Conservation (phyloP, 2,888 invertebrate species). For the Dorcus hopei region DNA sequence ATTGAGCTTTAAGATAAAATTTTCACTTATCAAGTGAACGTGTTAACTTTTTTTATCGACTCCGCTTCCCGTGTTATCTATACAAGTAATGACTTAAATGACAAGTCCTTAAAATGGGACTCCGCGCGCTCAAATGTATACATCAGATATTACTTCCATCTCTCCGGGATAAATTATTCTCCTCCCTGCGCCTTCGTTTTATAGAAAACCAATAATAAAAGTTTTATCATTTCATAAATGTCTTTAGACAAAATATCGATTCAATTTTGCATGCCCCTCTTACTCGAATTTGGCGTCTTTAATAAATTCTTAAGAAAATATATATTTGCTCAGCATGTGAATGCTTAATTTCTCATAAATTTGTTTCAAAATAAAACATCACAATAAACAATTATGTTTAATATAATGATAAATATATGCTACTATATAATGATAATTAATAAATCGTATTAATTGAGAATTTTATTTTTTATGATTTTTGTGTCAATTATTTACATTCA, state of each 20-base stretch:
- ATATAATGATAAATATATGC: too few species aligned
- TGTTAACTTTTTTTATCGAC: constrained; percentile 33
- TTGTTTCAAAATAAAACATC: too few species aligned
- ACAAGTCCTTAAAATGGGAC: constrained; percentile 29
- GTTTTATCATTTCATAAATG: constrained; percentile 12
- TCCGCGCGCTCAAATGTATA: constrained; percentile 11
- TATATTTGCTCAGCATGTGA: too few species aligned
- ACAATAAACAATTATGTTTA: too few species aligned
- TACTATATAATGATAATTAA: too few species aligned
- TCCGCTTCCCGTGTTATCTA: constrained; percentile 33
- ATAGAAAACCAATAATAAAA: constrained; percentile 28
- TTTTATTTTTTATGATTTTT: too few species aligned
- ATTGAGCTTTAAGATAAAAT: constrained; percentile 27
- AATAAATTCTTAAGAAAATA: too few species aligned
- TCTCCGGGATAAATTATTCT: constrained; percentile 31
- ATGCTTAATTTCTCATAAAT: too few species aligned
- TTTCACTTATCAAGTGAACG: constrained; percentile 31
- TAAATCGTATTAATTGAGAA: too few species aligned
- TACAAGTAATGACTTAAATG: constrained; percentile 34
- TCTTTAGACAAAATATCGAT: constrained; percentile 1
- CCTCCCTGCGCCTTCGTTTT: constrained; percentile 15
- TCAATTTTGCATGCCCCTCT: too few species aligned
- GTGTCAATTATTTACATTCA: too few species aligned
- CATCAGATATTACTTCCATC: constrained; percentile 31
- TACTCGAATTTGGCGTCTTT: too few species aligned